phyloP scores from a whole-genome alignment of 2,797 vertebrate species.

The Knipowitschia caucasica region DNA sequence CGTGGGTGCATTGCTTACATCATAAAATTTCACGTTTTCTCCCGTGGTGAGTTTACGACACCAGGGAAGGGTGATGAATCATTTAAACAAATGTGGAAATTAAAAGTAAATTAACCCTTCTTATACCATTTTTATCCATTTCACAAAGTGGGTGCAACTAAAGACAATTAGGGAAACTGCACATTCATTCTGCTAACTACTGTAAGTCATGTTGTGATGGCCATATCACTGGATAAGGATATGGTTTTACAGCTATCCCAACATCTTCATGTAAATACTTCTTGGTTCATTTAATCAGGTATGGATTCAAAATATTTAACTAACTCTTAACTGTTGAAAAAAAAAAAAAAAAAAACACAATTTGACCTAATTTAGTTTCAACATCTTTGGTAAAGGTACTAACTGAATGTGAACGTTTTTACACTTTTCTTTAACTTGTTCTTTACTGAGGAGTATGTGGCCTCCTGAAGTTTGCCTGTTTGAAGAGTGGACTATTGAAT shows the following conservation, averaged over 20 bases:
- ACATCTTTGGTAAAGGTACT: constrained; percentile 21
- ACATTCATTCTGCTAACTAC: constrained; percentile 13
- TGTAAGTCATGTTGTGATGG: constrained; percentile 9
- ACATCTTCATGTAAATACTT: too few species aligned
- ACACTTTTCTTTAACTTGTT: constrained; percentile 52
- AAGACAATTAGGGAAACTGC: constrained; percentile 11
- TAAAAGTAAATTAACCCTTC: constrained; percentile 11
- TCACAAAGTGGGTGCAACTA: constrained; percentile 13
- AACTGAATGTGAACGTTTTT: constrained; percentile 23
- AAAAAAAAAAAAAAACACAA: not conserved
- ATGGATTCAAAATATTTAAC: not conserved
- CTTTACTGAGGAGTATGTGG: constrained; percentile 31
- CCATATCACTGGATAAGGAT: constrained; percentile 19
- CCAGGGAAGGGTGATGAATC: constrained; percentile 16
- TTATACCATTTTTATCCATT: constrained; percentile 15
- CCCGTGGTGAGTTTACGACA: constrained; percentile 11
- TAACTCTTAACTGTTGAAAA: too few species aligned
- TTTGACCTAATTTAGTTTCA: constrained; percentile 15
- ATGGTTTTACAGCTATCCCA: not conserved
- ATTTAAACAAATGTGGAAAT: constrained; percentile 30
- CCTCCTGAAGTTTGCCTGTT: constrained; percentile 48
- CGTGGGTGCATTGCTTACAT: constrained; percentile 31
- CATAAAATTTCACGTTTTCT: constrained; percentile 18
- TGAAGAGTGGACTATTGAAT: constrained; percentile 42
- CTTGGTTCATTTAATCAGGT: too few species aligned